Evolutionary conservation across 2,888 invertebrate genomes (phyloP).

Genomic region (Hoplodrina blanda): DNA sequence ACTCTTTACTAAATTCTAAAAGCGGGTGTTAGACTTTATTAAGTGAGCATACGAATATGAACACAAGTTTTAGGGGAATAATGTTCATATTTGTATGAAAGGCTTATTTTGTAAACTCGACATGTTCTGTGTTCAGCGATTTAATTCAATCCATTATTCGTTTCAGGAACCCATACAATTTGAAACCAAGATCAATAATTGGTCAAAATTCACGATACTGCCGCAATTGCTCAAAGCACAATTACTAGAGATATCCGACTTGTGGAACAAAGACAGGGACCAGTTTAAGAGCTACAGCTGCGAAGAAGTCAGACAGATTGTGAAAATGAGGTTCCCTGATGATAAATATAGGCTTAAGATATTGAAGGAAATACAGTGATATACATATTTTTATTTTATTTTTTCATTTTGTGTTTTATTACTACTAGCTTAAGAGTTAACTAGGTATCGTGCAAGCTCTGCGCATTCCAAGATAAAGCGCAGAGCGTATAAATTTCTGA

Average conservation of each 20-base stretch:
- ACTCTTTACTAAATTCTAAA: too few species aligned
- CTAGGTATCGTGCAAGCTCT: too few species aligned
- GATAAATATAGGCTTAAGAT: conserved; percentile 83
- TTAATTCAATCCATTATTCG: conserved; percentile 16
- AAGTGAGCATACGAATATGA: too few species aligned
- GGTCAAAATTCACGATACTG: conserved; percentile 82
- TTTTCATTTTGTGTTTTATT: background rate
- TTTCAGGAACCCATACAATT: conserved; percentile 78
- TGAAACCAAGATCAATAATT: conserved; percentile 77
- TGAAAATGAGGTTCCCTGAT: conserved; percentile 87
- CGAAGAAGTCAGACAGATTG: conserved; percentile 84
- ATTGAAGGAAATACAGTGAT: conserved; percentile 86
- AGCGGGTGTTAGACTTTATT: too few species aligned
- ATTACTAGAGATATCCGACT: conserved; percentile 79
- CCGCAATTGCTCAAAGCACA: conserved; percentile 81
- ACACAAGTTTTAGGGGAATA: background rate
- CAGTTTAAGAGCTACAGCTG: conserved; percentile 77
- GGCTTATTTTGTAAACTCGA: too few species aligned
- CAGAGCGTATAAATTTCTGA: background rate
- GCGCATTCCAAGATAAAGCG: too few species aligned
- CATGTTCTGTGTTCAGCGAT: too few species aligned
- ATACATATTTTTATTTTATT: background rate
- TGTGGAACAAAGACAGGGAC: conserved; percentile 77
- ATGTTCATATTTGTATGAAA: background rate
- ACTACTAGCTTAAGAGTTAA: background rate